Conservation (phyloP, 2,113 vertebrate genomes). For the Prinia subflava region DNA sequence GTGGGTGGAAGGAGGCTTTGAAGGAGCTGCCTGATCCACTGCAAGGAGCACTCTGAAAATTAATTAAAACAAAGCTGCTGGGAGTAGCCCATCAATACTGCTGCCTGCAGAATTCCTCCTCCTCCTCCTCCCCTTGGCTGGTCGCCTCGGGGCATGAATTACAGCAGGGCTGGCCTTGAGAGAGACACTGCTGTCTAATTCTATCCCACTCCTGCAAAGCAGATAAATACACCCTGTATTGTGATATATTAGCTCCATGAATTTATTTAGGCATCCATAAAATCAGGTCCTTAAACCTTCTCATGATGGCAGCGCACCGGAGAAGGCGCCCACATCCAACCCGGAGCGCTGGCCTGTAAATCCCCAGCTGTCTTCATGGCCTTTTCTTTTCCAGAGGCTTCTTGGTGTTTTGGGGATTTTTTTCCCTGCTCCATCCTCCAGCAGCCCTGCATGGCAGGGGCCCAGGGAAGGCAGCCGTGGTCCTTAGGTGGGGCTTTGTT, state of each 20-base stretch:
- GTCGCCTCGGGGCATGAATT: neutral
- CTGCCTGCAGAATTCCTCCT: neutral
- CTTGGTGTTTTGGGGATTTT: neutral
- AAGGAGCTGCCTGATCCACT: neutral
- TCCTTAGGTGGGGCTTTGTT: neutral
- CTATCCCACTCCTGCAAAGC: neutral
- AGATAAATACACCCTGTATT: neutral
- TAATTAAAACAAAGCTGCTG: conserved; percentile 29
- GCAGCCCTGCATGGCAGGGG: neutral
- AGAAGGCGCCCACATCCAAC: neutral
- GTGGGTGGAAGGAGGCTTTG: neutral
- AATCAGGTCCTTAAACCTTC: neutral
- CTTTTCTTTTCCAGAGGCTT: neutral
- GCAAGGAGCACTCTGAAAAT: neutral
- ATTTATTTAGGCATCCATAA: neutral
- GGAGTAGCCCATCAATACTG: conserved; percentile 31
- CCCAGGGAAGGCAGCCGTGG: neutral
- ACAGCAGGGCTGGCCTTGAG: neutral
- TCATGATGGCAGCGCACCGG: neutral
- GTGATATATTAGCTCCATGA: neutral
- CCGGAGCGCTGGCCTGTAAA: neutral
- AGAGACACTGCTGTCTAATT: neutral
- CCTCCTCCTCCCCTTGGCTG: neutral
- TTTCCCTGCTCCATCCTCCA: neutral
- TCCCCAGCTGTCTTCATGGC: neutral